Conservation (phyloP, 2,888 invertebrate genomes). For the Scaeva pyrastri region DNA sequence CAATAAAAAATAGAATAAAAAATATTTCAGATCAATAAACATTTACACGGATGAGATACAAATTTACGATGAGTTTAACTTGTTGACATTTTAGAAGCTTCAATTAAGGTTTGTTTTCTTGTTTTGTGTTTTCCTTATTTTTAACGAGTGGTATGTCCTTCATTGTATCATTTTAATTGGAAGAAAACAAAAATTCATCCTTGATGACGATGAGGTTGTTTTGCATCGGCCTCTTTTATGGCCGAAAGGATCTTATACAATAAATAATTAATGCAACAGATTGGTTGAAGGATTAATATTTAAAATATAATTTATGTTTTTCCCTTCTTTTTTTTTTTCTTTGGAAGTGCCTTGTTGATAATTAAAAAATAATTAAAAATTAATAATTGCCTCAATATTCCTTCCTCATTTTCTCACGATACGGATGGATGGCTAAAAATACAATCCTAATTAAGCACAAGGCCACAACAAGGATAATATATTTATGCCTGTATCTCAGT, state of each 20-base stretch:
- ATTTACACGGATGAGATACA: conserved; percentile 3
- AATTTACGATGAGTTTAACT: conserved; percentile 9
- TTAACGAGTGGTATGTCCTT: not conserved
- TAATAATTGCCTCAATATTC: not conserved
- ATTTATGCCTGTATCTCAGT: not conserved
- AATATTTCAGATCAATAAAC: conserved; percentile 15
- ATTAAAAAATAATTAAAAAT: conserved; percentile 8
- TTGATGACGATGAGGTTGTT: not conserved
- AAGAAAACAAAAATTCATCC: not conserved
- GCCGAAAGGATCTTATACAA: not conserved
- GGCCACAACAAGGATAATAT: conserved; percentile 8
- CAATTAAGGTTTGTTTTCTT: not conserved
- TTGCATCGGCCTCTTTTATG: not conserved
- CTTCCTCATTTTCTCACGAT: no score
- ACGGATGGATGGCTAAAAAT: not conserved
- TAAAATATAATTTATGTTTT: conserved; percentile 20
- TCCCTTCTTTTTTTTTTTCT: not conserved
- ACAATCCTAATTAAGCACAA: conserved; percentile 9
- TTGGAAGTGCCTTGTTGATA: not conserved
- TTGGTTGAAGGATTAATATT: conserved; percentile 5
- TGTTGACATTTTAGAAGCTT: conserved; percentile 12
- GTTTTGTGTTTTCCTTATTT: not conserved
- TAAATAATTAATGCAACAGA: conserved; percentile 19
- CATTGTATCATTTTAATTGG: conserved; percentile 17
- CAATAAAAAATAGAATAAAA: not conserved